Percentiles rank a stretch among this genome's conserved stretches.
These are phyloP conservation scores for Seriola dumerili DNA, from an alignment of 2,113 vertebrate genomes.

Conservation along the genomic window DNA sequence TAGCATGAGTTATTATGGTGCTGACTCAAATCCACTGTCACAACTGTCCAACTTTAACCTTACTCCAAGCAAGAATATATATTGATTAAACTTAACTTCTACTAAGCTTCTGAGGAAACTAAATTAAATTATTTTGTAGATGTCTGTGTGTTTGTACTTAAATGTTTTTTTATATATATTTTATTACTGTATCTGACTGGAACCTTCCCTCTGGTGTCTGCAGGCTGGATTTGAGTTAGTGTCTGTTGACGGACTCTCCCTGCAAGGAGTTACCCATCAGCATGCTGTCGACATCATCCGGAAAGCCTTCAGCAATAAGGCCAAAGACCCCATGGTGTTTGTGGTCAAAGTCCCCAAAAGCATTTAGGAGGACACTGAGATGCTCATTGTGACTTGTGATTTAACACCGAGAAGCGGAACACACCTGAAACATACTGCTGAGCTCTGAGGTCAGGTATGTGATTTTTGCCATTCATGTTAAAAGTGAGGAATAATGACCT, in stretches of 20 bases:
- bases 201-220: neutral
- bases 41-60: too few relatives aligned
- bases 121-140: too few relatives aligned
- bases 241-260: conserved; percentile 90
- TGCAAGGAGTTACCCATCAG: conserved; percentile 92
- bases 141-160: neutral
- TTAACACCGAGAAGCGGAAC: neutral
- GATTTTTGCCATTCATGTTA: conserved; percentile 48
- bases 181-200: neutral
- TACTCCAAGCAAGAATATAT: neutral
- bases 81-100: neutral
- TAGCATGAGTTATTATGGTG: too few relatives aligned
- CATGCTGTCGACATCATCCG: conserved; percentile 95
- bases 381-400: neutral
- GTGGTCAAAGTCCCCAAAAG: conserved; percentile 89
- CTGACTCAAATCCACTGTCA: neutral
- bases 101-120: neutral
- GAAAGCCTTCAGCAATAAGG: conserved; percentile 94
- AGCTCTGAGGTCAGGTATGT: conserved; percentile 16
- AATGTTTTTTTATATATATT: neutral
- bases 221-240: conserved; percentile 88
- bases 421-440: neutral
- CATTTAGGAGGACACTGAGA: conserved; percentile 20
- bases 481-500: neutral
- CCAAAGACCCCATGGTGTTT: conserved; percentile 94